Conservation (phyloP, 2,888 invertebrate species). For the Ochropleura plecta region DNA sequence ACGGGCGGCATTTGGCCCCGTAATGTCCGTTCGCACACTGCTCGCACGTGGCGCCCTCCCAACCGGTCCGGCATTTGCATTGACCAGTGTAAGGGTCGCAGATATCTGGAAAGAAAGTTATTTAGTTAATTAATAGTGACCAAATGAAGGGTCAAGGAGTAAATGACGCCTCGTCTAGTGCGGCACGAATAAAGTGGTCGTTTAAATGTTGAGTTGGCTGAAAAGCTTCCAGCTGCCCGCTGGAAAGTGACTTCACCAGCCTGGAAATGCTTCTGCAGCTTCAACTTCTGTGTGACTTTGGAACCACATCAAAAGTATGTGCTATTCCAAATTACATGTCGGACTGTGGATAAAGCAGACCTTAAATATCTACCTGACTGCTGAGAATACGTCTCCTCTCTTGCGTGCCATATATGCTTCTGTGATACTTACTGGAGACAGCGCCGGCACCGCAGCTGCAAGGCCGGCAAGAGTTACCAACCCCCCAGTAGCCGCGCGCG, state of each 20-base stretch:
- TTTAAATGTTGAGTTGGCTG: neutral
- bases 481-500: constrained; percentile 94
- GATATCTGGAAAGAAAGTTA: constrained; percentile 87
- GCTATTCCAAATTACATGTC: neutral
- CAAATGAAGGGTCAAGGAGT: neutral
- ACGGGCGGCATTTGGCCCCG: constrained; percentile 96
- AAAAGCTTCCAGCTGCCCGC: neutral
- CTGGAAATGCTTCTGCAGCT: neutral
- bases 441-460: constrained; percentile 91
- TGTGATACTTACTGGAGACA: constrained; percentile 74
- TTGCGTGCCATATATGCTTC: neutral
- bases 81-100: constrained; percentile 92
- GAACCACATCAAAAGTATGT: neutral
- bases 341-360: neutral
- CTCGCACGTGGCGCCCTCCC: constrained; percentile 94
- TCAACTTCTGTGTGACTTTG: neutral
- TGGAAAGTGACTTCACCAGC: too few species aligned
- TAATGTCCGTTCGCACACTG: constrained; percentile 96
- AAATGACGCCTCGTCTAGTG: neutral
- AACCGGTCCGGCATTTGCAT: constrained; percentile 94
- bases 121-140: neutral
- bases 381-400: neutral
- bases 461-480: constrained; percentile 95
- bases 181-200: neutral
- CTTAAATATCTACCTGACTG: neutral